Percentiles rank a stretch among this genome's conserved stretches.
phyloP scores from a whole-genome alignment of 2,888 invertebrate species.

The Pecten maximus region DNA sequence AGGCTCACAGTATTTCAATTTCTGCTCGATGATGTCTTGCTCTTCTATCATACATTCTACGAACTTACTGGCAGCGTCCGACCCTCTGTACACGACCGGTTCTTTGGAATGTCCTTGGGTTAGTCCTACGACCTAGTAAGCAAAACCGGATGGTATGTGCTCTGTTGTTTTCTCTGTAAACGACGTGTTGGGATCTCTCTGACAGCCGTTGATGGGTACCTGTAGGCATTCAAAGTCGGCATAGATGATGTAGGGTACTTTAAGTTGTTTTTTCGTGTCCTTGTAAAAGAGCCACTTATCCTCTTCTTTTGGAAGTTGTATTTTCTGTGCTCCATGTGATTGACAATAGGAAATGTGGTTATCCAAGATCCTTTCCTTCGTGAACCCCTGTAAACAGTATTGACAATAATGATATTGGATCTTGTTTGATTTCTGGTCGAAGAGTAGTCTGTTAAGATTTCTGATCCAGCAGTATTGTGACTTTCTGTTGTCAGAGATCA shows the following conservation, averaged over 20 bases:
- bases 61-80: conserved; percentile 42
- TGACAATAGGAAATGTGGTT: conserved; percentile 44
- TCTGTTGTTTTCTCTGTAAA: conserved; percentile 9
- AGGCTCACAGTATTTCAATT: not conserved
- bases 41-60: conserved; percentile 34
- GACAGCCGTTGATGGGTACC: conserved; percentile 27
- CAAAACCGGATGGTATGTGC: conserved; percentile 43
- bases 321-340: conserved; percentile 44
- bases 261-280: conserved; percentile 45
- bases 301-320: conserved; percentile 40
- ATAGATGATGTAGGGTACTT: conserved; percentile 45
- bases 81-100: conserved; percentile 34
- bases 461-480: conserved; percentile 56
- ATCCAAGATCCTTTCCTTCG: conserved; percentile 17
- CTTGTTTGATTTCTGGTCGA: not conserved
- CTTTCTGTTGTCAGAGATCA: conserved; percentile 30
- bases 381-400: conserved; percentile 54
- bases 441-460: conserved; percentile 45
- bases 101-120: not conserved
- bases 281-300: conserved; percentile 45
- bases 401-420: conserved; percentile 40
- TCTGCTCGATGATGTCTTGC: conserved; percentile 26
- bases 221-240: conserved; percentile 45
- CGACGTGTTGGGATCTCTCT: conserved; percentile 10
- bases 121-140: conserved; percentile 39